A percentile compares a stretch with the other conserved stretches of the same genome.
phyloP scores from a whole-genome alignment of 2,888 invertebrate species.

The Dioctria rufipes region DNA sequence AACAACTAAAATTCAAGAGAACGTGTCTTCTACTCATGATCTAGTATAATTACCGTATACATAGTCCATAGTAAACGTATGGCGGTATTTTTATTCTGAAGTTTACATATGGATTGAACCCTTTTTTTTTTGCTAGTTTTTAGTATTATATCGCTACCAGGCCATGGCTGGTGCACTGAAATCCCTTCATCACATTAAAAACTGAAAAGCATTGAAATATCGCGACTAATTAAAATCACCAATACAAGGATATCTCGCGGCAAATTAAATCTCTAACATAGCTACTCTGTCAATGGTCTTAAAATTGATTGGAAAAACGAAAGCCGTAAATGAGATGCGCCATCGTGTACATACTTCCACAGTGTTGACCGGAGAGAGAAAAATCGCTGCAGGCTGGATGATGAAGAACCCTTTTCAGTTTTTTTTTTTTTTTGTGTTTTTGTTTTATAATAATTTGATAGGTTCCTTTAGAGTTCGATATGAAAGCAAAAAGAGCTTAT shows the following conservation, averaged over 20 bases:
- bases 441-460: neutral
- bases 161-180: neutral
- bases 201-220: neutral
- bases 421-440: neutral
- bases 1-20: neutral
- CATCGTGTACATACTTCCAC: neutral
- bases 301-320: slow-evolving; percentile 31
- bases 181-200: neutral
- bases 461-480: neutral
- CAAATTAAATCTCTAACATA: slow-evolving; percentile 32
- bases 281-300: slow-evolving; percentile 20
- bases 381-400: neutral
- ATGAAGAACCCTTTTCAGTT: slow-evolving; percentile 4
- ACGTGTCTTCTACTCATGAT: neutral
- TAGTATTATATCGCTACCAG: neutral
- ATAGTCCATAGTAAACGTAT: too few species aligned
- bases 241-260: neutral
- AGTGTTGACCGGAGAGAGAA: neutral
- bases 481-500: neutral
- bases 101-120: too few species aligned
- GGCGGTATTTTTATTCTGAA: too few species aligned
- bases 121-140: neutral
- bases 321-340: slow-evolving; percentile 2
- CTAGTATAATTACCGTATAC: too few species aligned
- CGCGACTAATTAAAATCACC: slow-evolving; percentile 29